Evolutionary conservation across 30 jellyfish, hydroid and myxozoan species (phyloP).

Genomic region (Turritopsis dohrnii): DNA sequence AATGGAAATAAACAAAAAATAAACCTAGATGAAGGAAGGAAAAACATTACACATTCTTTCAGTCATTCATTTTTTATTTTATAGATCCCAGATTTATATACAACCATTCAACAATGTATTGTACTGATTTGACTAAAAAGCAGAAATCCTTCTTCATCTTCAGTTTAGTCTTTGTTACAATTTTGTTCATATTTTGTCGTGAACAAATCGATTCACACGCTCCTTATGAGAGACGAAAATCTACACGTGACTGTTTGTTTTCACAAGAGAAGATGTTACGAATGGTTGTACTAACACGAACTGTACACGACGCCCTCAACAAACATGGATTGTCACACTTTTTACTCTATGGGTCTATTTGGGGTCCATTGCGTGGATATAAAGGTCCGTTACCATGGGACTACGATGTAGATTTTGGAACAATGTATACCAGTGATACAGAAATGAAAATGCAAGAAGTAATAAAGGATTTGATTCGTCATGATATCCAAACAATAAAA

Average conservation of each 20-base stretch:
- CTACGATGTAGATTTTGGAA: conserved; percentile 1
- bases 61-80: neutral
- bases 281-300: neutral
- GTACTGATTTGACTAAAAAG: neutral
- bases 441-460: neutral
- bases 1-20: no score
- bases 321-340: conserved; percentile 9
- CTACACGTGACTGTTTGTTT: neutral
- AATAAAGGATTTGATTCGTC: neutral
- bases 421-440: neutral
- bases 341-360: conserved; percentile 13
- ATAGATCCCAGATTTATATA: neutral
- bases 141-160: neutral
- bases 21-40: no score
- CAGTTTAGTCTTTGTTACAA: neutral
- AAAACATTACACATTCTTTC: neutral
- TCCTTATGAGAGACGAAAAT: neutral
- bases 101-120: neutral
- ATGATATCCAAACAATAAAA: neutral
- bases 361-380: conserved; percentile 15
- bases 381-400: conserved; percentile 22
- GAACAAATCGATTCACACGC: neutral
- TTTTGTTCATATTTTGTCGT: neutral
- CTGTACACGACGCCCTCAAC: neutral
- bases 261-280: neutral